These are phyloP conservation scores for Myotis lucifugus DNA, from an alignment of 2,113 vertebrate genomes.

Conservation along the genomic window DNA sequence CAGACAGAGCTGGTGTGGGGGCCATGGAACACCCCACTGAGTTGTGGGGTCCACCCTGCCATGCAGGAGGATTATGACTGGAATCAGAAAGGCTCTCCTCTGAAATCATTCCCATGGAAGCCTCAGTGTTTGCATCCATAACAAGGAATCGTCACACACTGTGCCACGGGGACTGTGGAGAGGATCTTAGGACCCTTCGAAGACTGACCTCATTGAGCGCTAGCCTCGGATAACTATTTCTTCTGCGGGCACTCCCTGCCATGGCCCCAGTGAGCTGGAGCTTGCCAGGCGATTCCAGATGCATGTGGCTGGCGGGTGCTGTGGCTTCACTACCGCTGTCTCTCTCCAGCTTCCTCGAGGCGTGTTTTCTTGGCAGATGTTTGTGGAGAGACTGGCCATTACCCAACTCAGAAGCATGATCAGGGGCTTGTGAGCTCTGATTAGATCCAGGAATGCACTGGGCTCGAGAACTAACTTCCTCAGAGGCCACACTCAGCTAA, in stretches of 20 bases:
- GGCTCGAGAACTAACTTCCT: slow-evolving; percentile 38
- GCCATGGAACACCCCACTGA: background rate
- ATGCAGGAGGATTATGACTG: fast-evolving
- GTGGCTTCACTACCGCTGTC: slow-evolving; percentile 19
- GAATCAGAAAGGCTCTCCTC: background rate
- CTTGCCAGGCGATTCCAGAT: background rate
- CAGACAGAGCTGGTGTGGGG: fast-evolving
- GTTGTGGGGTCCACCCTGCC: fast-evolving
- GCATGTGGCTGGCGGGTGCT: background rate
- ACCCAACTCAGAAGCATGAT: slow-evolving; percentile 42
- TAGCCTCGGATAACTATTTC: background rate
- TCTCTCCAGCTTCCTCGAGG: background rate
- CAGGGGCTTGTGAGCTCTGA: slow-evolving; percentile 40
- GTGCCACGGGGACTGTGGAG: background rate
- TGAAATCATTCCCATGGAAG: background rate
- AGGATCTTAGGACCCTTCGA: background rate
- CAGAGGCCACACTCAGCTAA: slow-evolving; percentile 36
- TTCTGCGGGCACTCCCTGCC: background rate
- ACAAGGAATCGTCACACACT: background rate
- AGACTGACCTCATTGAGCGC: background rate
- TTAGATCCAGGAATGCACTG: slow-evolving; percentile 54
- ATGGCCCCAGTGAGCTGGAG: background rate
- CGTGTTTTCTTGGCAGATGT: slow-evolving; percentile 43
- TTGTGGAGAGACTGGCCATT: slow-evolving; percentile 36
- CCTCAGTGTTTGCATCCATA: background rate